A percentile compares a stretch with the other conserved stretches of the same genome.
phyloP scores from a whole-genome alignment of 1,140 invertebrate species.

The Drosophila kanapiae region DNA sequence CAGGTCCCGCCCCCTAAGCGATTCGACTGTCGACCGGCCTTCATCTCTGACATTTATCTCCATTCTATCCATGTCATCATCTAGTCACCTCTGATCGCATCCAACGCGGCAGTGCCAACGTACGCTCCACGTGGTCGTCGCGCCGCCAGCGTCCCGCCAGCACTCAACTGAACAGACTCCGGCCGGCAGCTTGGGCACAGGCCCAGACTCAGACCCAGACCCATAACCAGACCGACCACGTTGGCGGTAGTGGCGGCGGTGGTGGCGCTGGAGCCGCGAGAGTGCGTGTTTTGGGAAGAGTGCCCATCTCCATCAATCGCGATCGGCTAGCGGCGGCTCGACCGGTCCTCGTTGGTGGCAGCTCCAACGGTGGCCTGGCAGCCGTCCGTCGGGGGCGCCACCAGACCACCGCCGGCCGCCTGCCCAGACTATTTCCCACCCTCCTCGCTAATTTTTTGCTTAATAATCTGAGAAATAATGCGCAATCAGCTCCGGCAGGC shows the following conservation, averaged over 20 bases:
- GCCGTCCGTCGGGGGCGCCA: slow-evolving; percentile 20
- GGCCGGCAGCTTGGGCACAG: slow-evolving; percentile 40
- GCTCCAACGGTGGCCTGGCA: slow-evolving; percentile 26
- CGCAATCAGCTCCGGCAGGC: slow-evolving; percentile 67
- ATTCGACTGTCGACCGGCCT: slow-evolving; percentile 26
- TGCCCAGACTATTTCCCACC: slow-evolving; percentile 48
- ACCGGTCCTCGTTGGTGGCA: slow-evolving; percentile 49
- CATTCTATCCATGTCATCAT: slow-evolving; percentile 69
- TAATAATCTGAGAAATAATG: slow-evolving; percentile 76
- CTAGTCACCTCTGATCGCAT: slow-evolving; percentile 55
- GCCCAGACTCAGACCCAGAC: slow-evolving; percentile 22
- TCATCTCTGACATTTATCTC: slow-evolving; percentile 75
- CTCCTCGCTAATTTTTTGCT: slow-evolving; percentile 52
- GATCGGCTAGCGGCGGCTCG: slow-evolving; percentile 26
- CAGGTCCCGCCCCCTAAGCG: background rate
- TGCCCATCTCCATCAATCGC: slow-evolving; percentile 22
- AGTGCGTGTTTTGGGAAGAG: slow-evolving; percentile 33
- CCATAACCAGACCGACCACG: slow-evolving; percentile 9
- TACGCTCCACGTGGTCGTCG: slow-evolving; percentile 39
- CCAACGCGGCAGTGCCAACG: slow-evolving; percentile 36
- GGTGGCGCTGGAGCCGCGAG: slow-evolving; percentile 28
- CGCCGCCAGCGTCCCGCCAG: slow-evolving; percentile 23
- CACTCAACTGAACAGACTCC: slow-evolving; percentile 33
- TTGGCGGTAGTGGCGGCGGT: slow-evolving; percentile 35
- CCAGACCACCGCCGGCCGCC: slow-evolving; percentile 23